Conservation (phyloP, 1,140 invertebrate species). For the Atta texana region DNA sequence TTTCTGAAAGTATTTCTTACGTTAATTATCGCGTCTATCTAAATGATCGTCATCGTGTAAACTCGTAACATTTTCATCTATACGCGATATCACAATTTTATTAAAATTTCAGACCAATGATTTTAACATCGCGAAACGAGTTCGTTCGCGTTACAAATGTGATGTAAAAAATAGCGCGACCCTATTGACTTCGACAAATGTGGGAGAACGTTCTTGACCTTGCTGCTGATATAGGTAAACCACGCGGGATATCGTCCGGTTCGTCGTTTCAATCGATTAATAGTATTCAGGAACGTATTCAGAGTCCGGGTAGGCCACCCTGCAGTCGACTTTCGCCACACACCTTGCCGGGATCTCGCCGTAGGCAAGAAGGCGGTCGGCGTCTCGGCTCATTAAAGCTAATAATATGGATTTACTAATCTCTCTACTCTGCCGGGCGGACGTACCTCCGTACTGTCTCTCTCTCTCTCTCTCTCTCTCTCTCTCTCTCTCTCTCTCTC, state of each 20-base stretch:
- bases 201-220: not conserved
- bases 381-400: slow-evolving; percentile 83
- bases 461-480: too few relatives aligned
- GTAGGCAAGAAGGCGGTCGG: slow-evolving; percentile 78
- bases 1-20: not conserved
- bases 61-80: not conserved
- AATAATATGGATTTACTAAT: slow-evolving; percentile 84
- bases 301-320: slow-evolving; percentile 76
- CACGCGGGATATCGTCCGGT: slow-evolving; percentile 42
- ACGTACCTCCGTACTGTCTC: slow-evolving; percentile 41
- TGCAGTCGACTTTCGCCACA: slow-evolving; percentile 80
- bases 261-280: slow-evolving; percentile 77
- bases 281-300: slow-evolving; percentile 74
- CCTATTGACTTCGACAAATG: not conserved
- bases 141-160: not conserved
- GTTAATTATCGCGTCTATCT: not conserved
- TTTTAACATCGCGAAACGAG: not conserved
- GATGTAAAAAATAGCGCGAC: not conserved
- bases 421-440: slow-evolving; percentile 72
- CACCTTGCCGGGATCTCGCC: slow-evolving; percentile 79
- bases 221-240: slow-evolving; percentile 24
- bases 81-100: not conserved
- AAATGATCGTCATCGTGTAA: not conserved
- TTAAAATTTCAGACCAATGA: not conserved
- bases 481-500: not conserved